phyloP scores from a whole-genome alignment of 1,140 invertebrate genomes.

The Nasonia longicornis region DNA sequence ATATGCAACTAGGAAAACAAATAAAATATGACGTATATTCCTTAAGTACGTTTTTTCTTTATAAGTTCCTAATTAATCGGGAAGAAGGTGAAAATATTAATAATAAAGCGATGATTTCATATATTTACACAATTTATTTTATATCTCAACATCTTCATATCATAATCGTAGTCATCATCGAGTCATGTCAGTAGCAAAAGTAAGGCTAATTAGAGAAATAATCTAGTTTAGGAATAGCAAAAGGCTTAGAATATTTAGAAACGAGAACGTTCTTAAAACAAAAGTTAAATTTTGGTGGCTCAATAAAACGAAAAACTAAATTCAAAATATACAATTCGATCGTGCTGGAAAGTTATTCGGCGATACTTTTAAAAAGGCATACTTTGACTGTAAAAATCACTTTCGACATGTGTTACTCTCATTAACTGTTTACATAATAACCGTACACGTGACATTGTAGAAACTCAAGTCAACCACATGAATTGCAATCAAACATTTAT shows the following conservation, averaged over 20 bases:
- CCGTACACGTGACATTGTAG: constrained; percentile 9
- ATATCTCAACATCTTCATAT: constrained; percentile 66
- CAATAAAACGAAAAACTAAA: constrained; percentile 10
- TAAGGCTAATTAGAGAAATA: constrained; percentile 50
- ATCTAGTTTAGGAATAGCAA: constrained; percentile 2
- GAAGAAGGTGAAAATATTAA: not conserved
- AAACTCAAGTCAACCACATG: constrained; percentile 21
- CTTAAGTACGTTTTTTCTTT: not conserved
- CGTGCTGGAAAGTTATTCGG: constrained; percentile 6
- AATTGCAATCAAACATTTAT: not conserved
- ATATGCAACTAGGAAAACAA: not conserved
- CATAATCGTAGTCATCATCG: constrained; percentile 61
- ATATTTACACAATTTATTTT: constrained; percentile 69
- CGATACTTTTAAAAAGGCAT: not conserved
- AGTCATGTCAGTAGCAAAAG: constrained; percentile 58
- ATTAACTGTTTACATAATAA: constrained; percentile 12
- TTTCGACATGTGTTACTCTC: constrained; percentile 3
- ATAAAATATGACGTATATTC: not conserved
- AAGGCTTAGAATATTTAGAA: constrained; percentile 8
- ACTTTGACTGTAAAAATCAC: constrained; percentile 16
- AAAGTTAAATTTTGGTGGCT: constrained; percentile 41
- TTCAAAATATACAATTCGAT: constrained; percentile 28
- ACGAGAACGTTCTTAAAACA: constrained; percentile 29
- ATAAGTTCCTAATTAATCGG: not conserved
- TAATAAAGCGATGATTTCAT: constrained; percentile 42